Conservation (phyloP, 2,888 invertebrate species). For the Yponomeuta cagnagella region DNA sequence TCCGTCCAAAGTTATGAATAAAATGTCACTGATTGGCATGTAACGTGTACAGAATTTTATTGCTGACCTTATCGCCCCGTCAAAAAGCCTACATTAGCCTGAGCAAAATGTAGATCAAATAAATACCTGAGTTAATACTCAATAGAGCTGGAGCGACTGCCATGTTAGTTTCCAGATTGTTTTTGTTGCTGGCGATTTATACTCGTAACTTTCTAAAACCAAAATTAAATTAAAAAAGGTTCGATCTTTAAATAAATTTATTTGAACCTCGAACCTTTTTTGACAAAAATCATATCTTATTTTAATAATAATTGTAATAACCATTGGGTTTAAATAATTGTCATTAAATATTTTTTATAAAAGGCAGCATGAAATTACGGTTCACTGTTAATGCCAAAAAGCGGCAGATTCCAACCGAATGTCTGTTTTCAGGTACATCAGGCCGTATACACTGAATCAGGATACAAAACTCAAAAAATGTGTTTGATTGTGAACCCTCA, state of each 20-base stretch:
- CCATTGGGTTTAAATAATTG: too few species aligned
- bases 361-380: background rate
- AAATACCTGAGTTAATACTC: background rate
- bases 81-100: background rate
- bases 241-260: too few species aligned
- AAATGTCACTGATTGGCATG: conserved; percentile 43
- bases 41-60: conserved; percentile 13
- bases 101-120: background rate
- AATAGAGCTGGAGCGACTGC: too few species aligned
- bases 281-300: too few species aligned
- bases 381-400: conserved; percentile 11
- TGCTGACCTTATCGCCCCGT: background rate
- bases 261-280: too few species aligned
- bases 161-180: too few species aligned
- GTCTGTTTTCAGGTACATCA: conserved; percentile 51
- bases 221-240: too few species aligned
- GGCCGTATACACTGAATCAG: conserved; percentile 33
- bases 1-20: conserved; percentile 28
- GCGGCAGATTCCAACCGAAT: conserved; percentile 30
- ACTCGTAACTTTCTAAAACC: too few species aligned
- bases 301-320: too few species aligned
- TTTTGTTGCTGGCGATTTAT: too few species aligned
- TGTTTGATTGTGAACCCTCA: conserved; percentile 60
- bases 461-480: conserved; percentile 64
- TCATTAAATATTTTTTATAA: background rate